These are phyloP conservation scores for Prolemur simus DNA, from an alignment of 2,113 vertebrate genomes.

Conservation along the genomic window DNA sequence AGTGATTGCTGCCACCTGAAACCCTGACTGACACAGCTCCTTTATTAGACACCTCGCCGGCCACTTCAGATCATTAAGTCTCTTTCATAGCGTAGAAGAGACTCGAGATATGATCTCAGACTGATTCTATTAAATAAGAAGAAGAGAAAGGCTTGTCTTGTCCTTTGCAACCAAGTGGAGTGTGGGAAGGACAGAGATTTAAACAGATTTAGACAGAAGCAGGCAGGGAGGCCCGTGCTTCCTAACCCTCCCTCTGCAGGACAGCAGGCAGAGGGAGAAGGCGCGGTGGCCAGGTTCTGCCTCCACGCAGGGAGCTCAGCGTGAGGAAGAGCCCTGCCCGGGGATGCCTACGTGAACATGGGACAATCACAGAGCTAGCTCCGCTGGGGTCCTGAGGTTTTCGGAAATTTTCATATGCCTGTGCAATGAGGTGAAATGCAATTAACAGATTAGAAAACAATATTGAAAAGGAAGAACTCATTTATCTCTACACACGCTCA, in stretches of 20 bases:
- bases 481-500: neutral
- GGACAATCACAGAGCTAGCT: neutral
- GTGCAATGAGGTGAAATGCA: neutral
- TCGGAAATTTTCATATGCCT: neutral
- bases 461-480: neutral
- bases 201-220: neutral
- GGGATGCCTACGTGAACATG: accelerated
- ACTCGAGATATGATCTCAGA: neutral
- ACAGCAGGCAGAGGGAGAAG: neutral
- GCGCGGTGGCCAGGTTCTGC: accelerated
- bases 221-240: accelerated
- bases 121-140: neutral
- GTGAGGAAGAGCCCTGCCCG: neutral
- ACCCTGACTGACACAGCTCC: neutral
- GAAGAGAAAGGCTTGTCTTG: neutral
- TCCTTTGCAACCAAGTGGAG: neutral
- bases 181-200: neutral
- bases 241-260: neutral
- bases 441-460: neutral
- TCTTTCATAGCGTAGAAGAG: neutral
- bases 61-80: neutral
- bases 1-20: neutral
- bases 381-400: neutral
- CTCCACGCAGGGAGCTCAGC: no score
- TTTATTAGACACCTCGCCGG: neutral